Base-by-base conservation (phyloP, 2,113 vertebrate genomes). In the Euleptes europaea region DNA sequence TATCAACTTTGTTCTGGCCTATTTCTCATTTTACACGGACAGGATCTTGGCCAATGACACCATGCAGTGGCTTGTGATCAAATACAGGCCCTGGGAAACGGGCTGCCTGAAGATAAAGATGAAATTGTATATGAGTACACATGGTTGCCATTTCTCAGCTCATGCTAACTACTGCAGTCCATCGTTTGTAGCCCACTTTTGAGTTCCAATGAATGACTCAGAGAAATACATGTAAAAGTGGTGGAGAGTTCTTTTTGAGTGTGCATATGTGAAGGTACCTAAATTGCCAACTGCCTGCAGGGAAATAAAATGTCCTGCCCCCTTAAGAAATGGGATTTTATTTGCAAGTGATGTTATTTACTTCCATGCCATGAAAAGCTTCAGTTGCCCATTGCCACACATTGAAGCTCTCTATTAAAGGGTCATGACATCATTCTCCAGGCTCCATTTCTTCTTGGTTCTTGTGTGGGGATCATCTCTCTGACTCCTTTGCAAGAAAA, bases 21-120 rank as follows among this genome's bases (percentile, higher is more conserved):
- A 47, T 83, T 93, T 89, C 81, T 92, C 82, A 86, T 89, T 90
- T 92, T 84, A 84, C 73, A n/a, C 38, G 75, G 71, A 63, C 26
- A 80, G 72, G 57, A 69, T 85, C 90, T 93, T 91, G 84, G 89
- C 88, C 89, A 42, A 15, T 75, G 9, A 72, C 89, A 63, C 73
- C 86, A 88, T 33, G n/a, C n/a, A 86, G 75, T 75, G 85, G 23
- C 57, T 72, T 79, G 79, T 63, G 33, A 71, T 9, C 44, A 82
- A 66, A 49, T 5, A 66, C 19, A 23, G 85, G n/a, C 63, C 67
- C 88, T 92, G 81, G 78, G 88, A 93, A 93, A 91, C 85, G 83
- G 86, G 9, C 69, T 89, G 10, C 15, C 75, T 28, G 33, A 78
- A 84, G 78, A 73, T 84, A 77, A 84, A 85, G 44, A 86, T 75